A percentile compares a stretch with the other conserved stretches of the same genome.
phyloP scores from a whole-genome alignment of 2,797 vertebrate genomes.

The Margarornis squamiger region DNA sequence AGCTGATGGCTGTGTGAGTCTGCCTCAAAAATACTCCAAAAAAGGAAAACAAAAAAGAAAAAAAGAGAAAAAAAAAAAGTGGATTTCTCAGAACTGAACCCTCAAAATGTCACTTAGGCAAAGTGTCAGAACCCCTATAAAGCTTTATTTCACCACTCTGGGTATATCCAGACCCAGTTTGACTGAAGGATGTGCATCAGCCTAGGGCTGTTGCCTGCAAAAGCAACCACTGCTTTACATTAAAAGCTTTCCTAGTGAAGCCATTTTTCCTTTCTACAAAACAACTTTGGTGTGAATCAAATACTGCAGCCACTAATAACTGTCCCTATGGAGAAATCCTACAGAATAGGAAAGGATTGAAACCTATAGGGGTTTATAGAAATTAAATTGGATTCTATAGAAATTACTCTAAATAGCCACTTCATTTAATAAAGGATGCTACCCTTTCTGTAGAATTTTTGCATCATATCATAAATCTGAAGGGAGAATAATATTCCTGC shows the following conservation, averaged over 20 bases:
- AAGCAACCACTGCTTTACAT: not conserved
- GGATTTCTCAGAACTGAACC: not conserved
- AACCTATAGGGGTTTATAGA: constrained; percentile 6
- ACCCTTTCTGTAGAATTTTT: constrained; percentile 21
- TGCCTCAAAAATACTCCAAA: not conserved
- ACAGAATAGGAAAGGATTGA: not conserved
- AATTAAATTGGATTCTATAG: constrained; percentile 52
- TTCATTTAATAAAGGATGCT: constrained; percentile 39
- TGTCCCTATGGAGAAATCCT: constrained; percentile 28
- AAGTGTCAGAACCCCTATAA: not conserved
- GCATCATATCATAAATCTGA: constrained; percentile 20
- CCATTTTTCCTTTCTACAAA: constrained; percentile 27
- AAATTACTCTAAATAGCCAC: constrained; percentile 44
- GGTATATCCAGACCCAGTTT: not conserved
- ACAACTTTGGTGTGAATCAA: constrained; percentile 32
- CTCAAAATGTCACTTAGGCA: not conserved
- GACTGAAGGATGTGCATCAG: not conserved
- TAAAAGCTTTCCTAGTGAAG: not conserved
- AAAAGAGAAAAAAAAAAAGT: no score
- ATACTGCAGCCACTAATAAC: constrained; percentile 14
- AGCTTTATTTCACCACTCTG: not conserved
- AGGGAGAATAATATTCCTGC: constrained; percentile 15
- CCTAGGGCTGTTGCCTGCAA: not conserved
- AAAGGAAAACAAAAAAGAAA: no score
- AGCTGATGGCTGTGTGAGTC: not conserved